Base-by-base conservation (phyloP, 2,888 invertebrate species). In the Nudaria mundana region DNA sequence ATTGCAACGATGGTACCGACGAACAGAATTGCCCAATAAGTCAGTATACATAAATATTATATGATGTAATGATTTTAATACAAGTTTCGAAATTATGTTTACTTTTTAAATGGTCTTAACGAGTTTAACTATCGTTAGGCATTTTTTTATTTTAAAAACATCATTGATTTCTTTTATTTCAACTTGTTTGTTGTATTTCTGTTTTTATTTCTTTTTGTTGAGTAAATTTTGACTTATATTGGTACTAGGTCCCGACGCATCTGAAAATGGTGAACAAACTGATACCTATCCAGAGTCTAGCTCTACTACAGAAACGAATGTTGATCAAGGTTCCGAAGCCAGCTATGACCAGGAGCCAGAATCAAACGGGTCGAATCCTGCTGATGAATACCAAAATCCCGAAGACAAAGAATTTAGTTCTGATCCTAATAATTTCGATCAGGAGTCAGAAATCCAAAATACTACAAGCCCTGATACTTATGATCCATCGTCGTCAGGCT, bases 1-100 rank as follows among this genome's bases (percentile, higher is more conserved):
- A 91, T 14, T 91, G 91, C 51, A 44, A 46, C 25, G 90, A 92
- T 54, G 79, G 77, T n/a, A 76, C 83, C 1, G 85, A 83, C 38
- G 85, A 85, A 52, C 36, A 32, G 2, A 49, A 58, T 32, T 84
- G 84, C 47, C 51, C 55, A 30, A 15, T 44, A 5, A 46, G 52
- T 60, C 47, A 50, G 57, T 56, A 53, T 58, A 20, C 8, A n/a
- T n/a, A n/a, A n/a, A n/a, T n/a, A n/a, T n/a, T n/a, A n/a, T n/a
- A n/a, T n/a, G n/a, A n/a, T n/a, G n/a, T n/a, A n/a, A n/a, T n/a
- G n/a, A n/a, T n/a, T n/a, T n/a, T n/a, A n/a, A n/a, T n/a, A n/a
- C n/a, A n/a, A n/a, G n/a, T n/a, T n/a, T n/a, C n/a, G n/a, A n/a
- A n/a, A n/a, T n/a, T n/a, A n/a, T n/a, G n/a, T n/a, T n/a, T n/a